phyloP scores from a whole-genome alignment of 1,140 invertebrate species.

The Drosophila malerkotliana region DNA sequence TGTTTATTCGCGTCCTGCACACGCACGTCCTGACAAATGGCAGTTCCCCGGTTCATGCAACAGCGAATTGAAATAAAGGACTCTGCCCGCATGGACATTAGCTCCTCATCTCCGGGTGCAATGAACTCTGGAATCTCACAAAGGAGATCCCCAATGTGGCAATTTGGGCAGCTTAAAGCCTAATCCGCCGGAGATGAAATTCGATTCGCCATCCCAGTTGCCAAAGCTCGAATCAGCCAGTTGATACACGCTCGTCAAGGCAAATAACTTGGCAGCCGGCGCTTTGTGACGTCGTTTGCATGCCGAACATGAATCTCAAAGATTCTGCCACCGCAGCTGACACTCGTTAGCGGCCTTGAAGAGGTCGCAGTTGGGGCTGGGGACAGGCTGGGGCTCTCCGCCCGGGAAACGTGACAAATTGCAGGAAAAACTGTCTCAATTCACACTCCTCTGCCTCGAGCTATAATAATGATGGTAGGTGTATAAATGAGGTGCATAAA shows the following conservation, averaged over 20 bases:
- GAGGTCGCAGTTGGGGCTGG: background rate
- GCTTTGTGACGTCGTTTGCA: slow-evolving; percentile 44
- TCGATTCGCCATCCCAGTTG: slow-evolving; percentile 21
- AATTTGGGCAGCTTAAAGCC: slow-evolving; percentile 24
- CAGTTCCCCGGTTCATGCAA: slow-evolving; percentile 62
- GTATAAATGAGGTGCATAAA: slow-evolving; percentile 24
- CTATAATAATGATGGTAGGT: slow-evolving; percentile 14
- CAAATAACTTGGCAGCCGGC: slow-evolving; percentile 24
- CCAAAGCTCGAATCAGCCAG: slow-evolving; percentile 7
- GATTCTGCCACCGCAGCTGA: slow-evolving; percentile 39
- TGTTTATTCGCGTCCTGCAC: slow-evolving; percentile 67
- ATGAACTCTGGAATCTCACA: background rate
- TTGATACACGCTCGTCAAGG: slow-evolving; percentile 20
- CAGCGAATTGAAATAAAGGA: slow-evolving; percentile 73
- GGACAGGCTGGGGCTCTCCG: background rate
- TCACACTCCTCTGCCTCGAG: background rate
- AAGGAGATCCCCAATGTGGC: background rate
- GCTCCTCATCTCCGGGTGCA: slow-evolving; percentile 8
- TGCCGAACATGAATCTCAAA: slow-evolving; percentile 48
- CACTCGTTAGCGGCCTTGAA: slow-evolving; percentile 43
- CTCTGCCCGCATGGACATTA: slow-evolving; percentile 8
- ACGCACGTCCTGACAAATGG: slow-evolving; percentile 54
- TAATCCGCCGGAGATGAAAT: slow-evolving; percentile 24
- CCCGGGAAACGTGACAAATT: slow-evolving; percentile 40
- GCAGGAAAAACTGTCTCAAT: slow-evolving; percentile 6